A percentile compares a stretch with the other conserved stretches of the same genome.
Evolutionary conservation across 2,797 vertebrate species (phyloP).

Genomic region (Margarornis squamiger): DNA sequence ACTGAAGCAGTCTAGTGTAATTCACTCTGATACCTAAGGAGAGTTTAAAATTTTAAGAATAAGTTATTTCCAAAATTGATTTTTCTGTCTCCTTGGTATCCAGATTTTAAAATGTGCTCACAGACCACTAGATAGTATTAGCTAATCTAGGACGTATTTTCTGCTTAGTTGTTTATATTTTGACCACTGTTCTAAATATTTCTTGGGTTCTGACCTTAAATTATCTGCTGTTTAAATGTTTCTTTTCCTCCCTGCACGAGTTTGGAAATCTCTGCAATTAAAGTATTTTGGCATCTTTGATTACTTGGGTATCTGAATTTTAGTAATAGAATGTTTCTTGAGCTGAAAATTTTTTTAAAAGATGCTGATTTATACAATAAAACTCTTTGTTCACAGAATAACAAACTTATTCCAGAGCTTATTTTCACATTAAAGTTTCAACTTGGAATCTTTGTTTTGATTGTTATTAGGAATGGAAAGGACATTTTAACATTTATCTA

Average conservation of each 20-base stretch:
- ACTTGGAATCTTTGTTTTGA: neutral
- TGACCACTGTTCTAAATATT: neutral
- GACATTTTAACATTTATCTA: neutral
- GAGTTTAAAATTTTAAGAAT: neutral
- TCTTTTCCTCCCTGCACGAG: neutral
- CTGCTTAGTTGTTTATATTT: neutral
- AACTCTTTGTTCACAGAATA: neutral
- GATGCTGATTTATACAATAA: neutral
- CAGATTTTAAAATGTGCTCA: neutral
- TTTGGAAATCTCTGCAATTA: neutral
- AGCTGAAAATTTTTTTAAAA: neutral
- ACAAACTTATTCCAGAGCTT: neutral
- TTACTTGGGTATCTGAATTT: neutral
- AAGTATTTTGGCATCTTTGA: neutral
- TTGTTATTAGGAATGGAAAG: neutral
- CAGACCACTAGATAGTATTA: neutral
- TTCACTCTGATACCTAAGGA: neutral
- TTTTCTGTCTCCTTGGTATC: neutral
- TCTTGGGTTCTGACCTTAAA: neutral
- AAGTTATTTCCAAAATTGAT: neutral
- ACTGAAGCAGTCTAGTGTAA: neutral
- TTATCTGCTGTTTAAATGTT: neutral
- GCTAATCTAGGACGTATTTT: neutral
- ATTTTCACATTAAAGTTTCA: neutral
- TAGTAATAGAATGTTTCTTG: neutral